A percentile compares a stretch with the other conserved stretches of the same genome.
Conservation (phyloP, 2,113 vertebrate genomes). For the Tetraodon nigroviridis region DNA sequence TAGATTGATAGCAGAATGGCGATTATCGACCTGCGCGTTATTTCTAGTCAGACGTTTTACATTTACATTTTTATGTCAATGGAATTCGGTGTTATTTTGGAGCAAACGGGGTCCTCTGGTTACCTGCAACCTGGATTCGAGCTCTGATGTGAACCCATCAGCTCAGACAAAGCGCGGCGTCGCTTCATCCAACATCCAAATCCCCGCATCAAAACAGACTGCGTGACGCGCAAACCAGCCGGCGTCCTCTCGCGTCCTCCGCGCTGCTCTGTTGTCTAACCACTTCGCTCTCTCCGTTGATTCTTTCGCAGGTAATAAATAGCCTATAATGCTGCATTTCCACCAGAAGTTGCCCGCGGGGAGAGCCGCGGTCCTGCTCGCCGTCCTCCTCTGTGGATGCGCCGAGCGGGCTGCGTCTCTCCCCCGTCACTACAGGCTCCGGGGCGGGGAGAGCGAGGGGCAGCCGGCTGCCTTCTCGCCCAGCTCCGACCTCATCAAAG, state of each 20-base stretch:
- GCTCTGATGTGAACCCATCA: constrained; percentile 48
- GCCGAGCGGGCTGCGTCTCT: constrained; percentile 82
- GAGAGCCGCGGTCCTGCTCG: constrained; percentile 74
- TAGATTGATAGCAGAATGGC: not conserved
- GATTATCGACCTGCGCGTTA: not conserved
- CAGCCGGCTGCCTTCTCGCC: constrained; percentile 78
- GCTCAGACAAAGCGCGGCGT: constrained; percentile 42
- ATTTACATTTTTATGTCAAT: constrained; percentile 2
- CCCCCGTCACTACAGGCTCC: constrained; percentile 83
- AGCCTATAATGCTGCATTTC: constrained; percentile 80
- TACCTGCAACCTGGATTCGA: constrained; percentile 78
- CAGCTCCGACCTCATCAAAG: constrained; percentile 92
- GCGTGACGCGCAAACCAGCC: not conserved
- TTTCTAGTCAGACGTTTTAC: not conserved
- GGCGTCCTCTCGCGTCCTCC: not conserved
- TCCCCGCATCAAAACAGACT: constrained; percentile 34
- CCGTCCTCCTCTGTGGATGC: constrained; percentile 75
- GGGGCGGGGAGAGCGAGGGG: constrained; percentile 82
- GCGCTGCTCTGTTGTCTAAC: not conserved
- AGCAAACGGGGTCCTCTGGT: constrained; percentile 54
- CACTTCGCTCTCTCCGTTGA: constrained; percentile 10
- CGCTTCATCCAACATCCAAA: constrained; percentile 26
- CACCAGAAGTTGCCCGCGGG: constrained; percentile 75
- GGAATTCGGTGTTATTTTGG: constrained; percentile 6
- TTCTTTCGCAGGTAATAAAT: constrained; percentile 72